Conservation (phyloP, 2,113 vertebrate genomes). For the Phylloscopus trochilus region DNA sequence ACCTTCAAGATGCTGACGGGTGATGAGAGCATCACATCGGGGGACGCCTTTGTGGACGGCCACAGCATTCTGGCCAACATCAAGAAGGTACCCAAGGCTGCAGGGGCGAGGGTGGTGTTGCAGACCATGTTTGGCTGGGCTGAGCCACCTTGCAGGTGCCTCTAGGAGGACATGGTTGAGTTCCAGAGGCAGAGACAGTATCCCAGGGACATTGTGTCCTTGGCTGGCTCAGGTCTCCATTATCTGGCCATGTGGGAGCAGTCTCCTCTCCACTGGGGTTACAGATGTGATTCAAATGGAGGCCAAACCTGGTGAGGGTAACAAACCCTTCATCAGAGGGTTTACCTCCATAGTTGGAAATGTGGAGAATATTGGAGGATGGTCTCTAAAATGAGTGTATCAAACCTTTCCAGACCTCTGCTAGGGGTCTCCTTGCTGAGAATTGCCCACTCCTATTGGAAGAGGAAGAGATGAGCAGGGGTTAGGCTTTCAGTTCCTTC, state of each 20-base stretch:
- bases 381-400: not conserved
- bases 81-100: slow-evolving; percentile 79
- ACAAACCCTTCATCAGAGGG: not conserved
- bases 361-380: not conserved
- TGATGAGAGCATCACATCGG: slow-evolving; percentile 86
- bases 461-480: not conserved
- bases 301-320: not conserved
- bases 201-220: rapidly evolving
- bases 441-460: not conserved
- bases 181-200: not conserved
- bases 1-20: slow-evolving; percentile 98
- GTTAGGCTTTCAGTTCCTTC: not conserved
- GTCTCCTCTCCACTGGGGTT: not conserved
- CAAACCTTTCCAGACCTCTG: not conserved
- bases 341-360: not conserved
- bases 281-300: not conserved
- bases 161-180: not conserved
- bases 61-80: slow-evolving; percentile 90
- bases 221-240: not conserved
- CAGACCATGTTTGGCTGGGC: not conserved
- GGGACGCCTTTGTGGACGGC: slow-evolving; percentile 92
- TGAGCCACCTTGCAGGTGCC: not conserved
- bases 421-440: not conserved
- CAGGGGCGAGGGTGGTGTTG: rapidly evolving
- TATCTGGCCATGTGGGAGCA: not conserved